Base-by-base conservation (phyloP, 2,113 vertebrate species). In the Panthera leo region DNA sequence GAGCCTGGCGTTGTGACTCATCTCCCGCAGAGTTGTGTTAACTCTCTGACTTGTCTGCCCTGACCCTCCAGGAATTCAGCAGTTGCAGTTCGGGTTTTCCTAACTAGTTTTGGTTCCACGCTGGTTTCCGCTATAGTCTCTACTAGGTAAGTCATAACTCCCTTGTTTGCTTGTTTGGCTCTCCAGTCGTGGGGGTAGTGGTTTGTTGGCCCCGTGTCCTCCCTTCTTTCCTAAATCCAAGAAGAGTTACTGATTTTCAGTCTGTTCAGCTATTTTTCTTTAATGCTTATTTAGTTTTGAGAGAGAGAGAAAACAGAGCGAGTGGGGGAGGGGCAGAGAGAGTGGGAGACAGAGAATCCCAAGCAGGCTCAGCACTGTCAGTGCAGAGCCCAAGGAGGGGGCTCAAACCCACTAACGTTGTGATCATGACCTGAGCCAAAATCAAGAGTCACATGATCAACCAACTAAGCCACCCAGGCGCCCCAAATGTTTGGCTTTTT, bases 41-140 rank as follows among this genome's bases (percentile, higher is more conserved):
- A 48, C 36, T 25, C 53, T 48, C 51, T 18, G 53, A 83, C 27
- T n/a, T n/a, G 4, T 7, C 55, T 84, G 42, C 21, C 3, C 19
- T 53, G 5, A 83, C 0, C 79, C 42, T 67, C 55, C 29, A 14
- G 78, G 27, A 75, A 25, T 34, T 27, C 7, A 0, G 48, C 65
- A 51, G 0, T 5, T 11, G 1, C 2, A 16, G 36, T 14, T 73
- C 2, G 25, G 14, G 23, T 18, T 73, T 85, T 83, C 53, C 42
- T 13, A 10, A 39, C 53, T 19, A 2, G 1, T 19, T 21, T 34
- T 11, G 16, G 18, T 16, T 39, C 19, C 0, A 1, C 4, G 34
- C 34, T 27, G 16, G 15, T 27, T 63, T 73, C 53, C n/a, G 25
- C 27, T 3, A 0, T 23, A 80, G 25, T 39, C 15, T 80, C 45